phyloP scores from a whole-genome alignment of 1,140 invertebrate species.

The Arctopsyche grandis region DNA sequence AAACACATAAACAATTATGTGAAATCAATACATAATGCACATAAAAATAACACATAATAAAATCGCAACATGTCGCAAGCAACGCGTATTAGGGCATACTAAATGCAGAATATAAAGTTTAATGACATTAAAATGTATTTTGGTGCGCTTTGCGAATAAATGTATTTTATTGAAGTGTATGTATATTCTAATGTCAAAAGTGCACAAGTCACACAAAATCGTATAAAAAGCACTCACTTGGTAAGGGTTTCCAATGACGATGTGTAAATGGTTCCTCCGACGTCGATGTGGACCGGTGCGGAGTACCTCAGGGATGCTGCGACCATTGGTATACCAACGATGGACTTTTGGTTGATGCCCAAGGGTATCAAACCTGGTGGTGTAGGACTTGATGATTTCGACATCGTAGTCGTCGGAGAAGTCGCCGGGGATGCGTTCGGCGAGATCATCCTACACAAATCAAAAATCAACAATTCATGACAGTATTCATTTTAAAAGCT shows the following conservation, averaged over 20 bases:
- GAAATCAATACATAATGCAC: too few relatives aligned
- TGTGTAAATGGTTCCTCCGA: conserved; percentile 96
- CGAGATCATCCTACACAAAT: conserved; percentile 44
- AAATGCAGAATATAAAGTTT: too few relatives aligned
- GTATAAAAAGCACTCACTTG: conserved; percentile 74
- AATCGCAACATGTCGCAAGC: too few relatives aligned
- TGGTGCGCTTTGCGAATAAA: too few relatives aligned
- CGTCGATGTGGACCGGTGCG: conserved; percentile 96
- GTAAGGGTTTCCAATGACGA: conserved; percentile 95
- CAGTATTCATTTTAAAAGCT: neutral
- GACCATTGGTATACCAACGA: conserved; percentile 90
- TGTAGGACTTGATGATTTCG: conserved; percentile 38
- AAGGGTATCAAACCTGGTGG: conserved; percentile 9
- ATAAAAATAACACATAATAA: too few relatives aligned
- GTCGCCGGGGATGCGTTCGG: conserved; percentile 47
- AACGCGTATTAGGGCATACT: too few relatives aligned
- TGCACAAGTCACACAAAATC: too few relatives aligned
- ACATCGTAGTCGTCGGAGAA: conserved; percentile 37
- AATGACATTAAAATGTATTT: too few relatives aligned
- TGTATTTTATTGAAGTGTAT: too few relatives aligned
- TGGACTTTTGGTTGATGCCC: conserved; percentile 59
- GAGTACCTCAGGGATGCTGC: conserved; percentile 91
- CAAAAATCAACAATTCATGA: neutral
- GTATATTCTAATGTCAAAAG: too few relatives aligned
- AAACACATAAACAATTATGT: too few relatives aligned